These are phyloP conservation scores for Drosophila yakuba DNA, from an alignment of 1,140 invertebrate genomes.

Conservation along the genomic window DNA sequence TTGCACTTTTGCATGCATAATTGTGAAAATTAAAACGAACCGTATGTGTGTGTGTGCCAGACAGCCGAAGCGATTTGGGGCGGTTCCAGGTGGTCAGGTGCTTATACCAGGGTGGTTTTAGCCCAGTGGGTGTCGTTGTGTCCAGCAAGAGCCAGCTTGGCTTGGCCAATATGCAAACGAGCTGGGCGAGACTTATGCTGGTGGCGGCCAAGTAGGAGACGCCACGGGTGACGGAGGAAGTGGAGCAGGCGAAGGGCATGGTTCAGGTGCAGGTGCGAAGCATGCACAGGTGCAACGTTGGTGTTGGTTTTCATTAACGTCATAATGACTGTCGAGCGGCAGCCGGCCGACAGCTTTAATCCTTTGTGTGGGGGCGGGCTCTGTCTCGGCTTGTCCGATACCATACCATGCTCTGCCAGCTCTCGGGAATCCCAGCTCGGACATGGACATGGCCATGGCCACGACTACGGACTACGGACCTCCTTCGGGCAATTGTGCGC, in stretches of 20 bases:
- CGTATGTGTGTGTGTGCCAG: conserved; percentile 31
- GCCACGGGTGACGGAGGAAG: background rate
- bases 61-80: conserved; percentile 19
- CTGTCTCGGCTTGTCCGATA: background rate
- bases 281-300: conserved; percentile 69
- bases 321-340: conserved; percentile 69
- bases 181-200: conserved; percentile 46
- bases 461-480: conserved; percentile 2
- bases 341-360: conserved; percentile 63
- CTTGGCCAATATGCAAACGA: conserved; percentile 62
- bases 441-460: conserved; percentile 2
- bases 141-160: conserved; percentile 10
- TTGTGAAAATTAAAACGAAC: conserved; percentile 81
- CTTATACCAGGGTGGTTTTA: background rate
- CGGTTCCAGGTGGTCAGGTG: conserved; percentile 14
- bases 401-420: background rate
- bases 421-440: conserved; percentile 10
- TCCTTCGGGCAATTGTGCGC: conserved; percentile 65
- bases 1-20: conserved; percentile 82
- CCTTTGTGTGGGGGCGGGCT: conserved; percentile 42
- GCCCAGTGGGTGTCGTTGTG: conserved; percentile 10
- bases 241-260: background rate
- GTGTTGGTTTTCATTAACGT: conserved; percentile 82
- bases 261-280: conserved; percentile 70
- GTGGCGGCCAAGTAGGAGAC: conserved; percentile 1